A percentile compares a stretch with the other conserved stretches of the same genome.
Conservation (phyloP, 2,113 vertebrate species). For the Microtus oregoni region DNA sequence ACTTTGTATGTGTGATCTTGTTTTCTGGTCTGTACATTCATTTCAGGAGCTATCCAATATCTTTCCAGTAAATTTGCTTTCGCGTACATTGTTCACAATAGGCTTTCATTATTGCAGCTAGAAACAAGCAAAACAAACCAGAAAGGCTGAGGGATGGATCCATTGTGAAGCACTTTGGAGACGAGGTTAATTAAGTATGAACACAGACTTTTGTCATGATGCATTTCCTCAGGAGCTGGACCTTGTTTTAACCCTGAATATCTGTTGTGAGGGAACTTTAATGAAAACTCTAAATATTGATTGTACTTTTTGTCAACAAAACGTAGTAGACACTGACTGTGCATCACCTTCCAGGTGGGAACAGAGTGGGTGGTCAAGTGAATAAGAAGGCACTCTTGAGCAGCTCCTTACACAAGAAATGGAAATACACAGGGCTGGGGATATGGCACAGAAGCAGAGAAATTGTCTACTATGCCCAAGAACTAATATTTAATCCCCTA, state of each 20-base stretch:
- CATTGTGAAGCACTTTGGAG: background rate
- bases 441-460: background rate
- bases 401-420: background rate
- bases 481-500: background rate
- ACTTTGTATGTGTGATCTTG: background rate
- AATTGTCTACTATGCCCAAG: background rate
- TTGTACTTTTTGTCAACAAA: slow-evolving; percentile 10
- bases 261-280: background rate
- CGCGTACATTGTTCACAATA: background rate
- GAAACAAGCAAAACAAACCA: slow-evolving; percentile 26
- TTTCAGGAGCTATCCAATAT: slow-evolving; percentile 40
- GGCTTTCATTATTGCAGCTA: slow-evolving; percentile 59
- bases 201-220: slow-evolving; percentile 47
- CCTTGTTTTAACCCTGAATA: background rate
- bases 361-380: background rate
- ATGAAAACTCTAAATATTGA: slow-evolving; percentile 16
- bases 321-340: background rate
- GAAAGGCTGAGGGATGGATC: background rate
- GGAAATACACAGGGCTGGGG: background rate
- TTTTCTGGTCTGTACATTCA: slow-evolving; percentile 33
- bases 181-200: slow-evolving; percentile 59
- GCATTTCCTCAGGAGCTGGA: background rate
- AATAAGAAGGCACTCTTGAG: background rate
- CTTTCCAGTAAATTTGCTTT: slow-evolving; percentile 64
- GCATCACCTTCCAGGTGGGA: background rate